Evolutionary conservation across 1,140 invertebrate genomes (phyloP).

Genomic region (Drosophila aff.): DNA sequence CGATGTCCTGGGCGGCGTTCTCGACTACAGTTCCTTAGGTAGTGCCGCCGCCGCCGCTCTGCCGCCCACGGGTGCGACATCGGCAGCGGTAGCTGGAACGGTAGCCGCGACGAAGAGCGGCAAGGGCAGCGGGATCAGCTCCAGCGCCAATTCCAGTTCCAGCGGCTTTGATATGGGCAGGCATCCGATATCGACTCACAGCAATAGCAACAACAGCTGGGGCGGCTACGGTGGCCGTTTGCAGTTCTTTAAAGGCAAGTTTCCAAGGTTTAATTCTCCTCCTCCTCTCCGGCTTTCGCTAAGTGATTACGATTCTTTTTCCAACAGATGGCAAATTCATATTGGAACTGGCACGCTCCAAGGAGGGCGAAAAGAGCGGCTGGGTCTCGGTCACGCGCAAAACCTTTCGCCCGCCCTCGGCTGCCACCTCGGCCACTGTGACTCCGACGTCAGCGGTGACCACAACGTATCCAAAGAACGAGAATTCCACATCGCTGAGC

Average conservation of each 20-base stretch:
- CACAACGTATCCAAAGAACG: constrained; percentile 84
- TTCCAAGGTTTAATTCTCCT: neutral
- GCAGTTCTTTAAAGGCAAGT: constrained; percentile 86
- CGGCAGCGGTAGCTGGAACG: constrained; percentile 2
- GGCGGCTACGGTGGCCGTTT: constrained; percentile 85
- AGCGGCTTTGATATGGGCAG: constrained; percentile 77
- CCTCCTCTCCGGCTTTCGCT: neutral
- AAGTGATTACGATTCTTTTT: neutral
- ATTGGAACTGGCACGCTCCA: constrained; percentile 92
- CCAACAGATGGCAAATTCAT: constrained; percentile 93
- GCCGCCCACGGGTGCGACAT: constrained; percentile 18
- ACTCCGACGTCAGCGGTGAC: constrained; percentile 87
- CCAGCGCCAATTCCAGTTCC: constrained; percentile 33
- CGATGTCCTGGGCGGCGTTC: constrained; percentile 67
- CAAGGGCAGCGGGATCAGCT: constrained; percentile 38
- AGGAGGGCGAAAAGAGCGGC: constrained; percentile 91
- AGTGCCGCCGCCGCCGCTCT: constrained; percentile 28
- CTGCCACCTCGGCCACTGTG: constrained; percentile 80
- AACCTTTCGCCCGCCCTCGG: constrained; percentile 92
- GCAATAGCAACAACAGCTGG: constrained; percentile 39
- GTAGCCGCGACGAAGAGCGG: constrained; percentile 37
- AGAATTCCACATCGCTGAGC: constrained; percentile 86
- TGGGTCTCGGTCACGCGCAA: constrained; percentile 95
- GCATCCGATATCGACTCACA: constrained; percentile 78
- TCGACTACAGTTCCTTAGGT: constrained; percentile 74